Base-by-base conservation (phyloP, 2,797 vertebrate genomes). In the Kryptolebias ocellatus region DNA sequence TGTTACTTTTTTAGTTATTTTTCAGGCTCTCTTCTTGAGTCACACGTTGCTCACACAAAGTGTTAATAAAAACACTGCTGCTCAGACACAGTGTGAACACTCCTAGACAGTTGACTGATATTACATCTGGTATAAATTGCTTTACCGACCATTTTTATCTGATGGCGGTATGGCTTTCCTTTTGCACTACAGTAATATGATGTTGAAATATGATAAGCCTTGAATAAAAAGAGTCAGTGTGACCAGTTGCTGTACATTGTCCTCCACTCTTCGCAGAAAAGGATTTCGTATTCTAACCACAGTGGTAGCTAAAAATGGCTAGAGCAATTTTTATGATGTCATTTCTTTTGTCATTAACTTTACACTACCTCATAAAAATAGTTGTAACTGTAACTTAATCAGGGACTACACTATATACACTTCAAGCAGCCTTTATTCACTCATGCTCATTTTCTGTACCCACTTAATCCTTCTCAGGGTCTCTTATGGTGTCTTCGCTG, bases 131-230 rank as follows among this genome's bases (percentile, higher is more conserved):
- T 84, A 83, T 79, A 81, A 84, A 88, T 81, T 73, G 83, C 78
- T 63, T 78, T 86, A 47, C 91, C 94, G 93, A 94, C 73, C 64
- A 50, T 88, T 93, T 92, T 94, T 93, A 95, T 96, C 95, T 94
- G 93, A 94, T 89, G 83, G 84, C 87, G 85, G 85, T 84, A 37
- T 37, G 2, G 34, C 34, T 8, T 37, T 37, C 34, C 9, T 37
- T 37, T 37, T 37, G 34, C 34, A 83, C 79, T 69, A 83, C 76
- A 72, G 89, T 93, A 85, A 78, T 27, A 72, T 74, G 92, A 91
- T 91, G 86, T 89, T 89, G 90, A 92, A 78, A 81, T 66, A 80
- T 67, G 78, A 85, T 90, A 84, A 87, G 70, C 62, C 42, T 37
- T 37, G 34, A 45, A 65, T 66, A 75, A 74, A 56, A 14, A 3